Conservation (phyloP, 2,797 vertebrate genomes). For the Liparis tanakae region DNA sequence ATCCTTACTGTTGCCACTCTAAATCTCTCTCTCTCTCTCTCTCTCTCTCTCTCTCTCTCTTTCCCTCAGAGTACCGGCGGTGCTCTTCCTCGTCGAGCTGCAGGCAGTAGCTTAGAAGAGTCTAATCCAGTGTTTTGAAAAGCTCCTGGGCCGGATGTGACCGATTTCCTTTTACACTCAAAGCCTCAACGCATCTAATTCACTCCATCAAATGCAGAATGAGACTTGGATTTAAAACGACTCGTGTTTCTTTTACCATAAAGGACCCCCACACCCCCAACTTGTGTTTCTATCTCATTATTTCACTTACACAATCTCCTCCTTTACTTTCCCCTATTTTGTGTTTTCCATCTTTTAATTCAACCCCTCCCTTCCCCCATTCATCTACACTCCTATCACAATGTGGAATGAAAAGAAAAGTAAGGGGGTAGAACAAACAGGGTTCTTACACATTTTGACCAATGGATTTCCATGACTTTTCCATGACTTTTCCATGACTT, state of each 20-base stretch:
- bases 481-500: too few relatives aligned
- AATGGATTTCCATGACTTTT: too few relatives aligned
- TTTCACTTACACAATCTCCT: conserved; percentile 17
- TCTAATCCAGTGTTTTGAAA: conserved; percentile 71
- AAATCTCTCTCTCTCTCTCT: conserved; percentile 13
- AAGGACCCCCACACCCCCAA: background rate
- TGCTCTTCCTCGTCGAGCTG: conserved; percentile 56
- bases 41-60: background rate
- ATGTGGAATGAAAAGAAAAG: conserved; percentile 2
- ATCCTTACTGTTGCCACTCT: conserved; percentile 33
- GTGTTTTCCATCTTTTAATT: conserved; percentile 63
- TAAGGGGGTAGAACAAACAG: background rate
- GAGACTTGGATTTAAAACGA: conserved; percentile 51
- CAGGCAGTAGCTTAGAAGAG: conserved; percentile 58
- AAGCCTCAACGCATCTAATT: conserved; percentile 63
- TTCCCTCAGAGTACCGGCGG: conserved; percentile 35
- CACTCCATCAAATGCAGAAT: conserved; percentile 44
- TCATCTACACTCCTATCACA: conserved; percentile 18
- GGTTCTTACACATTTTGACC: too few relatives aligned
- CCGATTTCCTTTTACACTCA: conserved; percentile 69
- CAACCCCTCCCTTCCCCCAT: conserved; percentile 6
- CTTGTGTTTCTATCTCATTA: conserved; percentile 4
- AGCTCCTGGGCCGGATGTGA: conserved; percentile 66
- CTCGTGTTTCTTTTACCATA: conserved; percentile 39
- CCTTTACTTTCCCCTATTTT: conserved; percentile 4